phyloP scores from a whole-genome alignment of 2,113 vertebrate species.

The Microcebus tavaratra region DNA sequence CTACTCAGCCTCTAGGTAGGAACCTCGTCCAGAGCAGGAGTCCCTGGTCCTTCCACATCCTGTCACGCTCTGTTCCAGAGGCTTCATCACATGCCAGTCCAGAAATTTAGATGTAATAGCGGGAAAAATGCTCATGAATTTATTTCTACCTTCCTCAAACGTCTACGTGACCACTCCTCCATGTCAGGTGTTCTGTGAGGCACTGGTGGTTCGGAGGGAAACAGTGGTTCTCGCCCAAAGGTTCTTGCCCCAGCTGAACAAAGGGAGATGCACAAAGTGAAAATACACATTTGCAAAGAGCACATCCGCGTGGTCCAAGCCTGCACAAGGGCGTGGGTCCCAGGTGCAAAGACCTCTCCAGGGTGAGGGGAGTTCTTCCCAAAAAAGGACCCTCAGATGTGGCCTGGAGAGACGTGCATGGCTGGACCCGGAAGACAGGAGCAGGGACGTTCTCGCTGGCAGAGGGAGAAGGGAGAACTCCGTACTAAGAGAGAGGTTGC shows the following conservation, averaged over 20 bases:
- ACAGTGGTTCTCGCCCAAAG: background rate
- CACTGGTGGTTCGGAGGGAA: background rate
- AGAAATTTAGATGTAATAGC: background rate
- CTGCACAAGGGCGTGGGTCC: background rate
- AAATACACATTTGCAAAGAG: accelerated
- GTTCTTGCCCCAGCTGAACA: background rate
- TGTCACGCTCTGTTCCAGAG: background rate
- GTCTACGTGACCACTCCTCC: background rate
- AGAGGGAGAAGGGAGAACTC: background rate
- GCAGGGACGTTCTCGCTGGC: background rate
- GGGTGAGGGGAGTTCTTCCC: too few species aligned
- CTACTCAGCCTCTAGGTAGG: accelerated
- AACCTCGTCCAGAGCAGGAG: accelerated
- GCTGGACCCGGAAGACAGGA: background rate
- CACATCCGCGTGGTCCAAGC: accelerated
- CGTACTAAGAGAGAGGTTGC: too few species aligned
- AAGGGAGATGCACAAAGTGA: background rate
- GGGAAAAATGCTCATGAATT: too few species aligned
- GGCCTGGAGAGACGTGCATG: too few species aligned
- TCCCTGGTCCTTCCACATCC: background rate
- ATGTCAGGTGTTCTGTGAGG: background rate
- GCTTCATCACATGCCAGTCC: background rate
- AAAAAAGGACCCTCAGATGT: background rate
- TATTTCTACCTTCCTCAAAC: background rate
- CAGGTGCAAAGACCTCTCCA: accelerated